Conservation (phyloP, 2,888 invertebrate genomes). For the Carterocephalus palaemon region DNA sequence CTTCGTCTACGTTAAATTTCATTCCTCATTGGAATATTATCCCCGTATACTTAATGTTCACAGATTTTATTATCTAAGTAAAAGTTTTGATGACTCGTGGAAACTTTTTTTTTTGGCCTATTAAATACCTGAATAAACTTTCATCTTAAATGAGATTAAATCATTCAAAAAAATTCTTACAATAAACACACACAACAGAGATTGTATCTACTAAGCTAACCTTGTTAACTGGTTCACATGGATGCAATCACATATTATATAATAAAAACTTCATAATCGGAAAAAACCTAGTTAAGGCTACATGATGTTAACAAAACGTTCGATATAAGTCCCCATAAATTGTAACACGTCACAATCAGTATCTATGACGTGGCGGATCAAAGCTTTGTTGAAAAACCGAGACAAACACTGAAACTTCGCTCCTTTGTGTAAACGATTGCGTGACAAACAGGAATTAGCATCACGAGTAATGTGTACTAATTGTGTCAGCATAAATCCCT, state of each 20-base stretch:
- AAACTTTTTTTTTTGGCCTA: conserved; percentile 12
- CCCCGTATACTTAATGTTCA: conserved; percentile 4
- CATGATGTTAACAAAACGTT: too few species aligned
- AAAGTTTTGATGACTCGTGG: conserved; percentile 16
- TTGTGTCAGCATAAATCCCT: conserved; percentile 20
- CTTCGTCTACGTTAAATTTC: conserved; percentile 26
- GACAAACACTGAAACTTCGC: conserved; percentile 1
- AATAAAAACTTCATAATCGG: too few species aligned
- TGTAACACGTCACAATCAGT: too few species aligned
- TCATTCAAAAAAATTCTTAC: conserved; percentile 1
- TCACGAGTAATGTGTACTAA: conserved; percentile 15
- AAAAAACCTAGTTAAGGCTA: too few species aligned
- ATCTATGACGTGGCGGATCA: too few species aligned
- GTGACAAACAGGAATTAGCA: conserved; percentile 17
- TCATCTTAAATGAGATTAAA: too few species aligned
- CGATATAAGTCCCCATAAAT: too few species aligned
- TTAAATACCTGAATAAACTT: background rate
- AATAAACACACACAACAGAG: too few species aligned
- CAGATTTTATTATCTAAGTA: conserved; percentile 4
- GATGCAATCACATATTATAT: too few species aligned
- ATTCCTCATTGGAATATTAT: conserved; percentile 31
- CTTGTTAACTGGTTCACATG: too few species aligned
- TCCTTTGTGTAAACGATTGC: conserved; percentile 11
- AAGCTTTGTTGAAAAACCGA: background rate
- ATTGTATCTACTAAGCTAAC: too few species aligned